These are phyloP conservation scores for Aporophyla nigra DNA, from an alignment of 2,888 invertebrate genomes.

Conservation along the genomic window DNA sequence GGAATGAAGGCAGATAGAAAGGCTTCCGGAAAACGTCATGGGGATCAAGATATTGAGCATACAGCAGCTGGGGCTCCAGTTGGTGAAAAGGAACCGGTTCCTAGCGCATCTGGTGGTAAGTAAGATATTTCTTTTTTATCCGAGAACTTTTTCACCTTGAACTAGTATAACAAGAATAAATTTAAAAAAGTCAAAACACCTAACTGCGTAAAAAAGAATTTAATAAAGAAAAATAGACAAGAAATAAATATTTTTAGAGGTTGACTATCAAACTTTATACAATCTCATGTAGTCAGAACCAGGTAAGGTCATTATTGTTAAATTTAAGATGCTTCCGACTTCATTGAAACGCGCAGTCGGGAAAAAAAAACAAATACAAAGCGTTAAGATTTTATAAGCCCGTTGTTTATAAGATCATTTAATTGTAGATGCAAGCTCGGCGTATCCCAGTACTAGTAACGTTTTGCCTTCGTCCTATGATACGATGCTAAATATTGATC, in stretches of 20 bases:
- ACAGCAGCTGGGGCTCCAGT: background rate
- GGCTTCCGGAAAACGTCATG: slow-evolving; percentile 17
- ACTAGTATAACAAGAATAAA: background rate
- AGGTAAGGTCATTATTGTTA: too few relatives aligned
- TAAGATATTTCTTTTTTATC: slow-evolving; percentile 27
- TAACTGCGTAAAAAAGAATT: too few relatives aligned
- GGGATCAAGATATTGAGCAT: background rate
- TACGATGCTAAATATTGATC: slow-evolving; percentile 61
- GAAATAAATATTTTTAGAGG: too few relatives aligned
- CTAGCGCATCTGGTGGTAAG: slow-evolving; percentile 29
- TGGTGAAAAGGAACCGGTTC: slow-evolving; percentile 8
- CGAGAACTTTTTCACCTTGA: background rate
- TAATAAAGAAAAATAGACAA: too few relatives aligned
- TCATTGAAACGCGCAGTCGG: too few relatives aligned
- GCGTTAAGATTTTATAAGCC: background rate
- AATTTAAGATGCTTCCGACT: too few relatives aligned
- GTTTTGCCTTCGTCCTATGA: slow-evolving; percentile 63
- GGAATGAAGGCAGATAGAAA: slow-evolving; percentile 30
- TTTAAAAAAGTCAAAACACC: too few relatives aligned
- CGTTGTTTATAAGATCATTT: background rate
- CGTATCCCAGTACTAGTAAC: slow-evolving; percentile 24
- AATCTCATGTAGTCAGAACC: too few relatives aligned
- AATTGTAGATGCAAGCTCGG: slow-evolving; percentile 25
- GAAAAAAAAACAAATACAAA: background rate
- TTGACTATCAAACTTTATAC: too few relatives aligned